Conservation (phyloP, 1,140 invertebrate species). For the Drosophila punjabiensis region DNA sequence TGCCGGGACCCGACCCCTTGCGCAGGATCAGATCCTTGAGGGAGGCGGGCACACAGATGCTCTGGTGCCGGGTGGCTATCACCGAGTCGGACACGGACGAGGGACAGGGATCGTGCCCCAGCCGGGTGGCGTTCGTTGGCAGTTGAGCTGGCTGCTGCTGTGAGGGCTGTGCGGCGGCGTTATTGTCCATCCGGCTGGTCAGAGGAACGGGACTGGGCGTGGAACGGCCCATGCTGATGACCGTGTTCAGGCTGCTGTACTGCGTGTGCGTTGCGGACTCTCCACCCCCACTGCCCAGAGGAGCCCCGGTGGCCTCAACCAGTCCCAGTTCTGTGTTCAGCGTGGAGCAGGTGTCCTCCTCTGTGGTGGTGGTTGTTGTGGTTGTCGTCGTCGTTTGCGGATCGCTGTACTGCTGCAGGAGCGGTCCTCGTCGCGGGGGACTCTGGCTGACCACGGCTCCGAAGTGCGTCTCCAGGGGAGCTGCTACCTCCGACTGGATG, state of each 20-base stretch:
- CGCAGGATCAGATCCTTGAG: constrained; percentile 79
- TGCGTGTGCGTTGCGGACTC: constrained; percentile 76
- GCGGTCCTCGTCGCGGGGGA: constrained; percentile 65
- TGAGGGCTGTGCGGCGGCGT: constrained; percentile 17
- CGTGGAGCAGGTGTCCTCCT: constrained; percentile 81
- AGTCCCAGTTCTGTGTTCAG: constrained; percentile 75
- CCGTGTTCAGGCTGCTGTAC: constrained; percentile 80
- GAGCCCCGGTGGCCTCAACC: constrained; percentile 40
- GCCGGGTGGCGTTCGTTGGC: constrained; percentile 70
- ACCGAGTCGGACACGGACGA: constrained; percentile 80
- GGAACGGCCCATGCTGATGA: constrained; percentile 74
- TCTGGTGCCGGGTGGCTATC: constrained; percentile 70
- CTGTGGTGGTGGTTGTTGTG: constrained; percentile 75
- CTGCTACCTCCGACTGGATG: constrained; percentile 34
- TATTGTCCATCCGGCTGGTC: constrained; percentile 68
- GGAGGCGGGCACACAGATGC: constrained; percentile 77
- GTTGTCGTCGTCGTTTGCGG: constrained; percentile 82
- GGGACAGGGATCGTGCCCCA: constrained; percentile 75
- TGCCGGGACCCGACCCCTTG: constrained; percentile 34
- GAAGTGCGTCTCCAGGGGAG: constrained; percentile 77
- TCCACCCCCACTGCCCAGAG: constrained; percentile 34
- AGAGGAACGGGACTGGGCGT: constrained; percentile 64
- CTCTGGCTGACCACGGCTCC: constrained; percentile 67
- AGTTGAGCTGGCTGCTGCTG: constrained; percentile 71
- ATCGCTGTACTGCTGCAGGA: constrained; percentile 82